phyloP scores from a whole-genome alignment of 2,888 invertebrate species.

The Yponomeuta evonymella region DNA sequence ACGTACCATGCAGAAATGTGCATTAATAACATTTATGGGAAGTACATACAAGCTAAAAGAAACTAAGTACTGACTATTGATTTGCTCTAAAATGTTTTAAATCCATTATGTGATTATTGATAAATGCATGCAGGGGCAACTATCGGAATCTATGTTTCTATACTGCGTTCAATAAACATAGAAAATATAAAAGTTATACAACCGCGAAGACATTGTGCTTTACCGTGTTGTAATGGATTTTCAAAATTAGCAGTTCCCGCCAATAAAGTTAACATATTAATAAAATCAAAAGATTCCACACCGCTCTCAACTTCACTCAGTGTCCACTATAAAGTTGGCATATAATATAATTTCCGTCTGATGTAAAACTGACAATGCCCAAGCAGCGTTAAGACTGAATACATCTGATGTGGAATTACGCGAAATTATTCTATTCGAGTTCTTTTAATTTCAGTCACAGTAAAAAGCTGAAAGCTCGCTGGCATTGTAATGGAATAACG shows the following conservation, averaged over 20 bases:
- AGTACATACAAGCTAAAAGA: neutral
- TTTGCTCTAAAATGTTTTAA: neutral
- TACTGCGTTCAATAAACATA: neutral
- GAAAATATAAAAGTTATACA: neutral
- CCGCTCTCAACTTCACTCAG: no score
- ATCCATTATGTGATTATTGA: neutral
- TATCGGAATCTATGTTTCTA: neutral
- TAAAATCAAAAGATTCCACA: no score
- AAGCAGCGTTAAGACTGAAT: no score
- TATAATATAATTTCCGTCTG: no score
- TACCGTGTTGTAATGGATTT: neutral
- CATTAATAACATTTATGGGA: neutral
- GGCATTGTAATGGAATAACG: no score
- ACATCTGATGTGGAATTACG: no score
- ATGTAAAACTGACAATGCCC: no score
- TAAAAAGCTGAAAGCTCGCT: no score
- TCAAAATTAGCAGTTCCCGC: neutral
- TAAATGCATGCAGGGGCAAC: neutral
- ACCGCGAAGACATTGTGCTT: neutral
- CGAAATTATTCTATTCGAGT: no score
- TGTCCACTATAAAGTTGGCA: no score
- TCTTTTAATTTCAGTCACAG: no score
- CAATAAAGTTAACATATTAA: no score
- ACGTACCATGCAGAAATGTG: neutral
- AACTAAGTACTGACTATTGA: neutral